Conservation (phyloP, 1,140 invertebrate species). For the Ctenoplectra terminalis region DNA sequence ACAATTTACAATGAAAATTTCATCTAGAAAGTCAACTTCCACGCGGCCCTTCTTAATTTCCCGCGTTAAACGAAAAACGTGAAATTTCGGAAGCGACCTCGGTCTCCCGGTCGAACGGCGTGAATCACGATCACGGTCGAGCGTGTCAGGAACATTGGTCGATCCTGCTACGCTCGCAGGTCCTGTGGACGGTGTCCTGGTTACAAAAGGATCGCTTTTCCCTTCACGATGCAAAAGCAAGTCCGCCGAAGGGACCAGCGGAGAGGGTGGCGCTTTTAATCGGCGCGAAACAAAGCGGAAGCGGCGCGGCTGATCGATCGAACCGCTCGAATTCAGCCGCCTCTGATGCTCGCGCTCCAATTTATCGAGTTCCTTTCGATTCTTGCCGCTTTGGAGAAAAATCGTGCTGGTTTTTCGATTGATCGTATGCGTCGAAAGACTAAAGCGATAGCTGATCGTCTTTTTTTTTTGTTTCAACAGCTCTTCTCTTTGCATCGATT, state of each 20-base stretch:
- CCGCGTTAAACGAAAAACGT: neutral
- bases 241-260: neutral
- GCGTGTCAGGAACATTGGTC: conserved; percentile 50
- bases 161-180: conserved; percentile 48
- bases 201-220: conserved; percentile 42
- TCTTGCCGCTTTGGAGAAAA: neutral
- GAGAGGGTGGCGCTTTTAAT: neutral
- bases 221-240: conserved; percentile 21
- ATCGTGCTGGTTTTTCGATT: neutral
- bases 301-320: conserved; percentile 9
- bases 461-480: too few relatives aligned
- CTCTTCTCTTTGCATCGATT: neutral
- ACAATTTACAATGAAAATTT: neutral
- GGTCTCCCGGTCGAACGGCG: conserved; percentile 17
- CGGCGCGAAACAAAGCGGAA: conserved; percentile 8
- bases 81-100: neutral
- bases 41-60: neutral
- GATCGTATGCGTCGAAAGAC: neutral
- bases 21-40: neutral
- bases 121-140: conserved; percentile 33
- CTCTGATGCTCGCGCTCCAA: neutral
- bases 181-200: conserved; percentile 59
- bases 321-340: neutral
- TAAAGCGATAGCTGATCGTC: too few relatives aligned
- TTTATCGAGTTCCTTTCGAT: neutral